Percentiles rank a stretch among this genome's conserved stretches.
Evolutionary conservation across 2,797 vertebrate genomes (phyloP).

Genomic region (Scarus forsteni): DNA sequence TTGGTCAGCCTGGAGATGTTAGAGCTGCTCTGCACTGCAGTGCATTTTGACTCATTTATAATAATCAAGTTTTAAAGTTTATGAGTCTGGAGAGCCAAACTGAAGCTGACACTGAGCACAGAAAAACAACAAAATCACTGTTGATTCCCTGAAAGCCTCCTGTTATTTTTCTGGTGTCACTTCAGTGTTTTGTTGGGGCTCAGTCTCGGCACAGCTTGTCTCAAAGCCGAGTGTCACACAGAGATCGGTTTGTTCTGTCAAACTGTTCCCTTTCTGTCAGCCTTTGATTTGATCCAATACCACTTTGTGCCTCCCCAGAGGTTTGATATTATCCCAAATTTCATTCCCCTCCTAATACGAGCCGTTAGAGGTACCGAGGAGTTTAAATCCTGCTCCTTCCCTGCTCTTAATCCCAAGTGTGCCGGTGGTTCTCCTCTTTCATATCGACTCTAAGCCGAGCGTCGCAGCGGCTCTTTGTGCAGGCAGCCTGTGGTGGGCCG

Average conservation of each 20-base stretch:
- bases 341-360: conserved; percentile 39
- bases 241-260: conserved; percentile 34
- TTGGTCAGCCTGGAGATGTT: too few species aligned
- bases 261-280: conserved; percentile 38
- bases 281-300: conserved; percentile 36
- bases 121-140: conserved; percentile 42
- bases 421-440: conserved; percentile 49
- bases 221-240: conserved; percentile 22
- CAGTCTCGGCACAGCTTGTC: conserved; percentile 15
- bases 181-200: conserved; percentile 24
- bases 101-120: conserved; percentile 35
- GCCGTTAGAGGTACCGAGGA: conserved; percentile 41
- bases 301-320: conserved; percentile 16
- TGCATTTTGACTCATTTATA: too few species aligned
- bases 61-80: too few species aligned
- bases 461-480: conserved; percentile 61
- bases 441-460: conserved; percentile 63
- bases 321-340: conserved; percentile 28
- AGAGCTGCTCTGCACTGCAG: too few species aligned
- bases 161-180: conserved; percentile 37
- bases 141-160: conserved; percentile 28
- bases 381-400: conserved; percentile 45
- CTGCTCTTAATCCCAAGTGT: conserved; percentile 50
- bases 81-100: neutral
- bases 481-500: conserved; percentile 66